These are phyloP conservation scores for Bovichtus diacanthus DNA, from an alignment of 2,797 vertebrate species.

Conservation along the genomic window DNA sequence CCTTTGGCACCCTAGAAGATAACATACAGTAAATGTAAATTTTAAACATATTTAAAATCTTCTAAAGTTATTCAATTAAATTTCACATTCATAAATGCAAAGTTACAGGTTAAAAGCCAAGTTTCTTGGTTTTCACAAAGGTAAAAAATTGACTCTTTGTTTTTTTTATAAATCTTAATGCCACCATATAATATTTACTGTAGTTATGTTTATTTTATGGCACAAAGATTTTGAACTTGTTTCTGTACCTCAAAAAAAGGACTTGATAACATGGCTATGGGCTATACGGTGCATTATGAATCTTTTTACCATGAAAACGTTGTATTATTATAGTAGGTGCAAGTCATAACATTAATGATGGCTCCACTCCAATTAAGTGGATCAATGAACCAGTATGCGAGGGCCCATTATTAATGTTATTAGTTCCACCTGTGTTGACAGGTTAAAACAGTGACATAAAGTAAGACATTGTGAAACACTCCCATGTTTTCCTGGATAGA, in stretches of 20 bases:
- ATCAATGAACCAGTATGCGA: background rate
- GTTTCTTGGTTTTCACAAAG: background rate
- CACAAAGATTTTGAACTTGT: background rate
- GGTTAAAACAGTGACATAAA: background rate
- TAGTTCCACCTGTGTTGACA: conserved; percentile 1
- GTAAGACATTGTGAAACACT: conserved; percentile 7
- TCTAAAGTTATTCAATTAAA: background rate
- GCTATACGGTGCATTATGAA: background rate
- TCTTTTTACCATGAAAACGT: background rate
- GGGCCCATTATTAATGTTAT: background rate
- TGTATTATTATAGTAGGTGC: background rate
- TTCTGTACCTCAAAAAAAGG: background rate
- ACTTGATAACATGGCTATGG: background rate
- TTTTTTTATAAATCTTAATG: background rate
- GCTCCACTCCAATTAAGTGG: background rate
- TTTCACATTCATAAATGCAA: background rate
- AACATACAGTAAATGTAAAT: background rate
- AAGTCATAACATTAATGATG: background rate
- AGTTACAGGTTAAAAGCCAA: background rate
- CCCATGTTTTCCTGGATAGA: background rate
- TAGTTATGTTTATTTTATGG: background rate
- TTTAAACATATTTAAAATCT: background rate
- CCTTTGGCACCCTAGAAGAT: background rate
- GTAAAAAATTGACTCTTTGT: background rate
- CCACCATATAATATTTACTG: background rate